Evolutionary conservation across 2,797 vertebrate genomes (phyloP).

Genomic region (Delichon dasypus): DNA sequence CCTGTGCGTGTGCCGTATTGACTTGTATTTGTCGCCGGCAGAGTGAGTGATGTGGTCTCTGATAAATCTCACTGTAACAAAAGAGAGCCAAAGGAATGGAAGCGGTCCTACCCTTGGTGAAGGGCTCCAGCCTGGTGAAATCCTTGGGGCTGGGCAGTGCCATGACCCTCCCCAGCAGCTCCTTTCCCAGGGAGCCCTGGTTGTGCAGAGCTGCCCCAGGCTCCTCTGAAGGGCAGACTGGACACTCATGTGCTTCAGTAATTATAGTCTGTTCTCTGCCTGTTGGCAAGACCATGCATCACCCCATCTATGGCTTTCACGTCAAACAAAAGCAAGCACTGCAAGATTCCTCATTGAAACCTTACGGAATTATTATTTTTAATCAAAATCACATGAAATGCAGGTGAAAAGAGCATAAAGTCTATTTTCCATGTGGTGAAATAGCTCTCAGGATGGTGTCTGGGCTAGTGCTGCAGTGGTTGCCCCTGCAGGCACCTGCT

Average conservation of each 20-base stretch:
- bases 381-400: neutral
- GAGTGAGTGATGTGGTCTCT: neutral
- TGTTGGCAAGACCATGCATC: neutral
- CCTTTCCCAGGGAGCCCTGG: neutral
- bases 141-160: neutral
- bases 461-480: neutral
- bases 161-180: fast-evolving
- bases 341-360: neutral
- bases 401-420: neutral
- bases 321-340: neutral
- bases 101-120: fast-evolving
- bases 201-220: neutral
- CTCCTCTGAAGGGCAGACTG: neutral
- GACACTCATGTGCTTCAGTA: neutral
- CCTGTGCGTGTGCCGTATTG: neutral
- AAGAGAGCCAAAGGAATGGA: neutral
- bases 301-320: neutral
- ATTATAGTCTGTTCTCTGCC: neutral
- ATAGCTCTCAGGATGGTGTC: neutral
- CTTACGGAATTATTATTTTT: neutral
- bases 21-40: neutral
- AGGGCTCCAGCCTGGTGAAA: neutral
- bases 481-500: neutral
- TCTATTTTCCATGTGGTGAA: neutral
- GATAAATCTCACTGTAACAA: neutral